A percentile compares a stretch with the other conserved stretches of the same genome.
phyloP scores from a whole-genome alignment of 2,113 vertebrate species.

The Ammodytes marinus region DNA sequence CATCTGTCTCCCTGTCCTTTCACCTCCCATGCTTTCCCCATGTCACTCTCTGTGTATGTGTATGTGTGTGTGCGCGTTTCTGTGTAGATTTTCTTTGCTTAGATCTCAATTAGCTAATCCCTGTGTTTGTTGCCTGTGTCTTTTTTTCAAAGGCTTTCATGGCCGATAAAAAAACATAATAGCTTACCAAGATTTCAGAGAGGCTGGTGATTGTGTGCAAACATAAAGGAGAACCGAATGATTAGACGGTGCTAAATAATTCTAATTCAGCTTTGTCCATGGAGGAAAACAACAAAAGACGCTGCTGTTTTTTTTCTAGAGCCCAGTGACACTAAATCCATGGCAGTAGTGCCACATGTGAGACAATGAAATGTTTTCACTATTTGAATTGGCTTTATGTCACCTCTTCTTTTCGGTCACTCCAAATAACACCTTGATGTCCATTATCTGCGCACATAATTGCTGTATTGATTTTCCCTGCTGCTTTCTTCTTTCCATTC shows the following conservation, averaged over 20 bases:
- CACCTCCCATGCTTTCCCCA: constrained; percentile 4
- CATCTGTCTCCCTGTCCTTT: constrained; percentile 24
- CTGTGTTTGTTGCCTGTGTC: constrained; percentile 49
- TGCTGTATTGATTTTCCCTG: constrained; percentile 83
- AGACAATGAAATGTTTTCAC: constrained; percentile 79
- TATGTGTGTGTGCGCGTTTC: not conserved
- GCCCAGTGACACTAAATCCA: constrained; percentile 75
- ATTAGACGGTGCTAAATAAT: constrained; percentile 60
- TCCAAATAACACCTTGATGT: constrained; percentile 82
- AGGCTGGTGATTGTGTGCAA: constrained; percentile 47
- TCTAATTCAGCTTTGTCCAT: constrained; percentile 48
- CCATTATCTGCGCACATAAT: constrained; percentile 85
- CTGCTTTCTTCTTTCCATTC: constrained; percentile 75
- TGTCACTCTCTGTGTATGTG: constrained; percentile 6
- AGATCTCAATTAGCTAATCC: constrained; percentile 66
- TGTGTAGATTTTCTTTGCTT: constrained; percentile 16
- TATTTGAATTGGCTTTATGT: constrained; percentile 81
- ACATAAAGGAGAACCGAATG: constrained; percentile 55
- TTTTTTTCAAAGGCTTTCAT: constrained; percentile 27
- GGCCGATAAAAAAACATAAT: constrained; percentile 48
- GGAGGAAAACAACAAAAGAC: constrained; percentile 45
- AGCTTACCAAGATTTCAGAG: constrained; percentile 39
- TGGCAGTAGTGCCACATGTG: constrained; percentile 64
- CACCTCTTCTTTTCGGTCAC: constrained; percentile 75
- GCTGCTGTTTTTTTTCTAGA: constrained; percentile 56